Base-by-base conservation (phyloP, 2,888 invertebrate genomes). In the Priocnemis perturbator region DNA sequence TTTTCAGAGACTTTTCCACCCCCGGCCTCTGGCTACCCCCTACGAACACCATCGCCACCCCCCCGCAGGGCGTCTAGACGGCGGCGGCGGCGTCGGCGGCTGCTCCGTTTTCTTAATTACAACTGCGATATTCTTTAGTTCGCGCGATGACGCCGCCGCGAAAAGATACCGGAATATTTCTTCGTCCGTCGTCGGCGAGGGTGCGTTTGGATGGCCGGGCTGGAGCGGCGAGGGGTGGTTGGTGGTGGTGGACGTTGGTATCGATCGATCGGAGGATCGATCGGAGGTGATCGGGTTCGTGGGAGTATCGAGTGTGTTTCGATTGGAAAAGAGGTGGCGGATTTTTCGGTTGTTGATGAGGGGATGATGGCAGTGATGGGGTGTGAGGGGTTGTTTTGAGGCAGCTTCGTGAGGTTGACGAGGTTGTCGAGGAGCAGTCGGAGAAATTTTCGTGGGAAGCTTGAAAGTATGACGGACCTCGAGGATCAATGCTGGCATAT, bases 41-140 rank as follows among this genome's bases (percentile, higher is more conserved):
- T 67, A 66, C 57, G 62, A 67, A 59, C 76, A 77, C 79, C 77
- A 30, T 77, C 78, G 79, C 76, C 69, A 71, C 65, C 70, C 60
- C 70, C 65, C 72, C 76, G 72, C 60, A 50, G 60, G 44, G 19
- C 58, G 53, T 56, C 61, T 59, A 63, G 60, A 63, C 71, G 70
- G 72, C 77, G 76, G 69, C 74, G 76, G 71, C 66, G 69, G 64
- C 74, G 71, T 65, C 78, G 73, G 71, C 80, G 79, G 77, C 82
- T 78, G 81, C 86, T 85, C 83, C 86, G 86, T 86, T 88, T 88
- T 88, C 88, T 88, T 88, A 88, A 88, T 88, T 88, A 88, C 87
- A 86, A 86, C 87, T 84, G 85, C 86, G 87, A 86, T 88, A 87
- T 88, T 88, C 87, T 87, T 88, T 88, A 88, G 88, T 89, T 85